Evolutionary conservation across 2,797 vertebrate species (phyloP), one percentile per base, ranked within the genome.

Genomic region (Gadopsis marmoratus): DNA sequence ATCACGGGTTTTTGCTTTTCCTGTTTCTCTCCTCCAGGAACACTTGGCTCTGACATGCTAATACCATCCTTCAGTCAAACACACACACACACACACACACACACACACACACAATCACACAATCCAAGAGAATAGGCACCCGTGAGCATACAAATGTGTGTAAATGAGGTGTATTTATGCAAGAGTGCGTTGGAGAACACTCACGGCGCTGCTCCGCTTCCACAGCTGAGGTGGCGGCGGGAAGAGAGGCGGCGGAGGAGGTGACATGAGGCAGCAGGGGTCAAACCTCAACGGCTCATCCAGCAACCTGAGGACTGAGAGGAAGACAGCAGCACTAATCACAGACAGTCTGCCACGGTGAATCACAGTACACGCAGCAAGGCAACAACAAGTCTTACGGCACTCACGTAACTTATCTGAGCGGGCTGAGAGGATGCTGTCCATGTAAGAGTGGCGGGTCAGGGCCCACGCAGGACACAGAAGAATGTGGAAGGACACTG

Each of bases 161-260:
- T 26, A 51, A 31, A 31, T 33, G 9, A 71, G 41, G 26, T 74
- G 71, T 50, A 11, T 60, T 26, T 37, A 54, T 75, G 68, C 26
- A 48, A 55, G 39, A 0, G 23, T 31, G 43, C 45, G 59, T 51
- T 31, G 43, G 66, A 23, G 21, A 21, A 65, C 50, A 86, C 91
- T 43, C 83, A 98, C 97, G 14, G 90, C 91, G 76, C 71, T 92
- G 84, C 92, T 94, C 33, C 76, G 76, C 3, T 93, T 96, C 91
- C 92, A 95, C 85, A 96, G 96, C 80, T 85, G 84, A 0, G 96
- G 95, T 0, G 94, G 95, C 1, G 96, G 97, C 41, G 97, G 97
- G 80, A 97, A 97, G 59, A 98, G 87, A 0, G 96, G 97, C 0
- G 97, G 97, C 0, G 97, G 97, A 2, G 97, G 97, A 3, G 97